Evolutionary conservation across 2,797 vertebrate genomes (phyloP).

Genomic region (Odontamblyopus rebecca): DNA sequence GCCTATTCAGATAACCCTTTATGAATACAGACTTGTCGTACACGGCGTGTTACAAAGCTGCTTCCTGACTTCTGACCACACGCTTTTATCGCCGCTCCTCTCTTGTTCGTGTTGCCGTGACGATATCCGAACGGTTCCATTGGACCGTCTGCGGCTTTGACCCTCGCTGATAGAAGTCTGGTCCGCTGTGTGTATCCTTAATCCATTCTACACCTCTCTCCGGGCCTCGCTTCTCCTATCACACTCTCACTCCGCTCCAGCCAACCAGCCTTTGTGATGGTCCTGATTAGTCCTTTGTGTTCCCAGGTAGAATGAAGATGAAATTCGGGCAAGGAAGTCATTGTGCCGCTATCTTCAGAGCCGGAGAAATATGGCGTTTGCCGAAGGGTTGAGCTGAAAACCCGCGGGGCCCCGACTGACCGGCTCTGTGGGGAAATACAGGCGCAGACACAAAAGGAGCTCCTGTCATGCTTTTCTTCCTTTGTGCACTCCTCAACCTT

Average conservation of each 20-base stretch:
- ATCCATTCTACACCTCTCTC: slow-evolving; percentile 59
- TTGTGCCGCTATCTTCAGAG: slow-evolving; percentile 78
- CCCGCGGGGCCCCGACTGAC: slow-evolving; percentile 70
- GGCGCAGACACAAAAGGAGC: slow-evolving; percentile 73
- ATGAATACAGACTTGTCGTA: slow-evolving; percentile 16
- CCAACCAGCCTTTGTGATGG: slow-evolving; percentile 75
- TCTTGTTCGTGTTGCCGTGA: slow-evolving; percentile 32
- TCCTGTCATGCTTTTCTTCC: slow-evolving; percentile 75
- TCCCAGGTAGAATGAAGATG: slow-evolving; percentile 82
- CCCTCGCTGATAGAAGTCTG: slow-evolving; percentile 70
- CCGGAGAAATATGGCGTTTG: slow-evolving; percentile 76
- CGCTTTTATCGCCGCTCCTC: slow-evolving; percentile 47
- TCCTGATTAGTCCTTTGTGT: slow-evolving; percentile 83
- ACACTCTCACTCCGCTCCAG: slow-evolving; percentile 58
- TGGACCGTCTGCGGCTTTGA: slow-evolving; percentile 53
- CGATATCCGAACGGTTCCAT: slow-evolving; percentile 54
- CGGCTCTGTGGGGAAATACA: slow-evolving; percentile 79
- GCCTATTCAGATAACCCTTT: slow-evolving; percentile 3
- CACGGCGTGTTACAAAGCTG: slow-evolving; percentile 5
- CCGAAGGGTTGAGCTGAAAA: slow-evolving; percentile 78
- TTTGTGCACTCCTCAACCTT: slow-evolving; percentile 76
- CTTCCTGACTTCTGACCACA: slow-evolving; percentile 16
- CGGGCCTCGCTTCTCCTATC: slow-evolving; percentile 67
- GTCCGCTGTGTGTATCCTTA: slow-evolving; percentile 51
- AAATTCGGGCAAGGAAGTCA: slow-evolving; percentile 75